These are phyloP conservation scores for Oryzias dopingdopingensis DNA, from an alignment of 2,797 vertebrate species.

Conservation along the genomic window DNA sequence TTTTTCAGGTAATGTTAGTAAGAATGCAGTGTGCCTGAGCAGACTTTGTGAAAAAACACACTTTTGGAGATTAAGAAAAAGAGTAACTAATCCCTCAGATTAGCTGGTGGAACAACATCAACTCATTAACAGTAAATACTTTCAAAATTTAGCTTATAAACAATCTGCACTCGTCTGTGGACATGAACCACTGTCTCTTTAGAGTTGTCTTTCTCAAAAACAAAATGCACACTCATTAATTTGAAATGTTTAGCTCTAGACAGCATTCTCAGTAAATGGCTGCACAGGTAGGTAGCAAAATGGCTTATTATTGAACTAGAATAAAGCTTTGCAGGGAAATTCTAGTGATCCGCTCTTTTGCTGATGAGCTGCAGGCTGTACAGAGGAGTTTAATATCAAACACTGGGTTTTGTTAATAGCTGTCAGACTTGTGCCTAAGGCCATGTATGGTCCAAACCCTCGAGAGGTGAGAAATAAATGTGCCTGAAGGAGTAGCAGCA, in stretches of 20 bases:
- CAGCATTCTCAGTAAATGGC: slow-evolving; percentile 4
- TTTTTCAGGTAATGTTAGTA: slow-evolving; percentile 31
- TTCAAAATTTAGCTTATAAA: slow-evolving; percentile 43
- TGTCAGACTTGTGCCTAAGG: slow-evolving; percentile 12
- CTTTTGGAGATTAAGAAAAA: slow-evolving; percentile 18
- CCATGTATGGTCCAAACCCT: slow-evolving; percentile 17
- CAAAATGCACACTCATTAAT: slow-evolving; percentile 25
- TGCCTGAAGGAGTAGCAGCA: slow-evolving; percentile 11
- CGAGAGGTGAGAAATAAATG: slow-evolving; percentile 25
- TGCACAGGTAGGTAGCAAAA: slow-evolving; percentile 34
- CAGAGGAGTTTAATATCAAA: slow-evolving; percentile 25
- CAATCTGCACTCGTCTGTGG: slow-evolving; percentile 21
- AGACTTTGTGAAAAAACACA: slow-evolving; percentile 23
- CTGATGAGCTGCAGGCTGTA: slow-evolving; percentile 45
- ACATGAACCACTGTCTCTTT: slow-evolving; percentile 26
- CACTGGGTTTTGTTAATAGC: slow-evolving; percentile 24
- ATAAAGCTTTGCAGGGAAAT: slow-evolving; percentile 14
- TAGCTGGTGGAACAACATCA: slow-evolving; percentile 26
- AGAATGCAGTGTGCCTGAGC: slow-evolving; percentile 37
- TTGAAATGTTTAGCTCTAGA: slow-evolving; percentile 27
- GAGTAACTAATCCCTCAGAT: slow-evolving; percentile 39
- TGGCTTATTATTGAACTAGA: slow-evolving; percentile 22
- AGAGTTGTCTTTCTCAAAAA: slow-evolving; percentile 41
- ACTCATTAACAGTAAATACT: slow-evolving; percentile 48
- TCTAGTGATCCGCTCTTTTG: not conserved